Percentiles rank a stretch among this genome's conserved stretches.
Conservation (phyloP, 2,113 vertebrate genomes). For the Eptesicus fuscus region DNA sequence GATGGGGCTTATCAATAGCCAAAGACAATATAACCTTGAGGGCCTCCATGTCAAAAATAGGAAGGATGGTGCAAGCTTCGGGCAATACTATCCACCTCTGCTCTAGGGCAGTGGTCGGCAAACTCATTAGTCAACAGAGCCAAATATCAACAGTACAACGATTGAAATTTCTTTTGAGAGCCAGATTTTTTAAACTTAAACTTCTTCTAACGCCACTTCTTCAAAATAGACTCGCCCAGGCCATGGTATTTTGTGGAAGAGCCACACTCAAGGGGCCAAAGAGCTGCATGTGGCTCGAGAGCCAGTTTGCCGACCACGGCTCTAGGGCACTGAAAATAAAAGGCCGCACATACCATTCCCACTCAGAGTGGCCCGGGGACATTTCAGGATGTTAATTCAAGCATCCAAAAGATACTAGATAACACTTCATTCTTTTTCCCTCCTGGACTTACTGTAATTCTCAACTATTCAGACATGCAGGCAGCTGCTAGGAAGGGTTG, state of each 20-base stretch:
- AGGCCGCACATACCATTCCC: background rate
- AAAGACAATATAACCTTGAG: background rate
- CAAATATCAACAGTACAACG: no score
- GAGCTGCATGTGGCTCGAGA: no score
- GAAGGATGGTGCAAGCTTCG: background rate
- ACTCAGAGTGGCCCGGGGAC: background rate
- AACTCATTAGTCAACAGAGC: no score
- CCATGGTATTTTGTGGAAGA: no score
- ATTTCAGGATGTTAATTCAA: background rate
- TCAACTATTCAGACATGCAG: background rate
- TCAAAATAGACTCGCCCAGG: no score
- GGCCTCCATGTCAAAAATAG: background rate
- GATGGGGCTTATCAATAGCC: background rate
- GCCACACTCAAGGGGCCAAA: no score
- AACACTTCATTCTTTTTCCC: background rate
- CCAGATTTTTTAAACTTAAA: no score
- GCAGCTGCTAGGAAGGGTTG: background rate
- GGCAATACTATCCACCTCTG: background rate
- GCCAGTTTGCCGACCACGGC: background rate
- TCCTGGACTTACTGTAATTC: background rate
- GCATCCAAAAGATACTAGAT: background rate
- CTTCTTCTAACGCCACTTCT: no score
- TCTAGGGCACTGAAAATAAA: background rate
- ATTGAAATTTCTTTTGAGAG: no score
- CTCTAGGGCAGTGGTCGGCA: background rate